These are phyloP conservation scores for Caenorhabditis remanei DNA, from an alignment of 1,140 invertebrate species.

Conservation along the genomic window DNA sequence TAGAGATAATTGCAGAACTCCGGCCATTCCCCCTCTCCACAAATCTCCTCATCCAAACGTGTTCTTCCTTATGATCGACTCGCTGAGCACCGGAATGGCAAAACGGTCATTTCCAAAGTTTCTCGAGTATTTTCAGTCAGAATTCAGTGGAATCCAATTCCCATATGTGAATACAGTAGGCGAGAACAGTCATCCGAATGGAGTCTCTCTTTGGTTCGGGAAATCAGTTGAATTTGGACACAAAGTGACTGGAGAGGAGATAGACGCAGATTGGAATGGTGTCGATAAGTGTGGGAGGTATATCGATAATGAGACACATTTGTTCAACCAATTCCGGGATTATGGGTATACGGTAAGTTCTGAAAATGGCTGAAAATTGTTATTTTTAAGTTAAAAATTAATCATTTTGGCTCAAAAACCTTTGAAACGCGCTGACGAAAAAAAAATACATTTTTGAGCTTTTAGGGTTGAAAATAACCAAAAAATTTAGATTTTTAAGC, in stretches of 20 bases:
- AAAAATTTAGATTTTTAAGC: too few relatives aligned
- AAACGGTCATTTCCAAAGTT: constrained; percentile 38
- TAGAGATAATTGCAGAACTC: neutral
- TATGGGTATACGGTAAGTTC: neutral
- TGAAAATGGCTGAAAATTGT: too few relatives aligned
- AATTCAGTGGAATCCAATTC: constrained; percentile 38
- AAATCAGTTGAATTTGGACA: constrained; percentile 29
- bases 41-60: neutral
- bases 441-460: neutral
- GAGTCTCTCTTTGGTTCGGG: constrained; percentile 60
- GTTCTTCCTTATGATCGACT: neutral
- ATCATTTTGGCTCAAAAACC: too few relatives aligned
- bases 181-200: constrained; percentile 63
- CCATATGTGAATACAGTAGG: constrained; percentile 62
- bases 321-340: neutral
- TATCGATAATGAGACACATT: constrained; percentile 6
- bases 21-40: neutral
- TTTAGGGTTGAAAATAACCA: too few relatives aligned
- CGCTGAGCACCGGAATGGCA: neutral
- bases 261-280: neutral
- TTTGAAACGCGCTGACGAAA: neutral
- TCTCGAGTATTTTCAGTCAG: constrained; percentile 1
- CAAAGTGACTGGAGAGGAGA: neutral
- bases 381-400: too few relatives aligned
- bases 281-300: neutral